Evolutionary conservation across 2,797 vertebrate species (phyloP), one percentile per base, ranked within the genome.

Genomic region (Trachops cirrhosus): DNA sequence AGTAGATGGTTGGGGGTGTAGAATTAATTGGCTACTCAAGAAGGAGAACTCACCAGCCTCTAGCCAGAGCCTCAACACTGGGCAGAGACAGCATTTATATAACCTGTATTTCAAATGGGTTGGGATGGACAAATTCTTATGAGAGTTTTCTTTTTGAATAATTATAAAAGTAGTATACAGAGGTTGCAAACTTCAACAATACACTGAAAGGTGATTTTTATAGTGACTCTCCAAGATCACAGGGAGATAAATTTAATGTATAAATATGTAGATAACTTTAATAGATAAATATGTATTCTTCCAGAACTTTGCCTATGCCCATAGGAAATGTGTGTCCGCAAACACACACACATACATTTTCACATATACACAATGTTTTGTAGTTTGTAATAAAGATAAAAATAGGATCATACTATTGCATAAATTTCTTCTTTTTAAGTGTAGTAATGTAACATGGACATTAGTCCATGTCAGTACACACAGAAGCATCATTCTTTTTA

Each of bases 331-430:
- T 44, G 29, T 41, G 15, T 64, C 52, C 5, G 37, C 54, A 34
- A 46, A 86, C 16, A 39, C 9, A 73, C 22, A 70, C 21, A 19
- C 11, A 24, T 71, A 39, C 34, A 70, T 22, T 48, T 48, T 48
- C 44, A 75, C 32, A 75, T 57, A n/a, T 34, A 41, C 18, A 44
- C 1, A 57, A 44, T 91, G 29, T 79, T 86, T 75, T 74, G 10
- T 39, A 50, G 78, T 83, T 83, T 92, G 71, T 50, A 68, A 64
- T 92, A 80, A 89, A 79, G 64, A 88, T 82, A 73, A 90, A 89
- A 87, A 73, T 39, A 82, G 41, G 21, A 87, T 82, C 24, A 32
- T 59, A 18, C 26, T 71, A 21, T 77, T 68, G 34, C 14, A 75
- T 59, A 70, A 34, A 86, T 80, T 80, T 64, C 44, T 70, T 88